Evolutionary conservation across 1,140 invertebrate species (phyloP), one percentile per base, ranked within the genome.

Genomic region (Drosophila trapezifrons): DNA sequence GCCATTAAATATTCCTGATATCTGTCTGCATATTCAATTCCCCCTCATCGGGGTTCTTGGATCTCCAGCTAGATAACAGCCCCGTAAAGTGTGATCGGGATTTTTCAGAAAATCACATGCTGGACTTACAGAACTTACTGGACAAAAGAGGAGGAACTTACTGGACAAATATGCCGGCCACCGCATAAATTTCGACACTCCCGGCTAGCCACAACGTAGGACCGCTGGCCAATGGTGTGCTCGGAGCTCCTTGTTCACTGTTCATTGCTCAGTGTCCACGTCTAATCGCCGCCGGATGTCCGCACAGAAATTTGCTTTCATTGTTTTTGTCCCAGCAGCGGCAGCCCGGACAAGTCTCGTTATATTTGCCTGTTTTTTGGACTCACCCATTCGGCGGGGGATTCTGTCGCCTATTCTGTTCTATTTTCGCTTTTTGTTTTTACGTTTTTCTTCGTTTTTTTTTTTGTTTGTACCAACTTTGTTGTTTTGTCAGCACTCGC

Each of bases 1-100:
- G n/a, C n/a, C n/a, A n/a, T n/a, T n/a, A n/a, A n/a, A 98, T 86
- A 96, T 97, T 55, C 97, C 97, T 0, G 98, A 98, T 47, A 20
- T 35, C 27, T 32, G 7, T 29, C 7, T 29, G 49, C 10, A 17
- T 22, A 15, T 32, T 10, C 49, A 32, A 29, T 27, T 49, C 0
- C 9, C 7, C 22, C 22, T 25, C 1, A 29, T 29, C 1, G 27
- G 27, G 29, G 1, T 32, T 32, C 32, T 32, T 0, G 32, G 10
- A 32, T 32, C 3, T 32, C 4, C 17, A 42, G 18, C 17, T 18
- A 7, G 7, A 40, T n/a, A 18, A 38, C 0, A n/a, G 0, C 0
- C n/a, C 17, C 12, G 18, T 9, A 29, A 8, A 32, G 32, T 9
- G 9, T 2, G 32, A 32, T 3, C 9, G 10, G 4, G n/a, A 13